Base-by-base conservation (phyloP, 2,888 invertebrate genomes). In the Acleris sparsana region DNA sequence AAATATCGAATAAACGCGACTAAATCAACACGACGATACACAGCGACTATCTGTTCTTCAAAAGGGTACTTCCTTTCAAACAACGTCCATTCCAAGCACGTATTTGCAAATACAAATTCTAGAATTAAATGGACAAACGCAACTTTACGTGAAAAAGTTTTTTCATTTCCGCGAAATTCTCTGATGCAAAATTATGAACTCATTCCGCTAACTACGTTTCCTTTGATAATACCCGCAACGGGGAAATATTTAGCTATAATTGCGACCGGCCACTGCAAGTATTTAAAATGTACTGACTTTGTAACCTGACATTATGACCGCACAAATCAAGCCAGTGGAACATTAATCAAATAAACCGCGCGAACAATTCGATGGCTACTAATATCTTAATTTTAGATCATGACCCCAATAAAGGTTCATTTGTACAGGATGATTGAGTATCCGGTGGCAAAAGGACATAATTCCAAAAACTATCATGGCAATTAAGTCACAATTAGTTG, bases 281-380 rank as follows among this genome's bases (percentile, higher is more conserved):
- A 61, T 61, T 66, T 56, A 20, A 57, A 53, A 51, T 52, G 52
- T 51, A 66, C 65, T 66, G 65, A 61, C 51, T 56, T 46, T 7
- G 18, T 18, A 25, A 17, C 33, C 49, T 61, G 65, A 61, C 61
- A 25, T 56, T 66, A 52, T 66, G 61, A 66, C 65, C 65, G 56
- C 5, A 13, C 56, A 56, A 65, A 65, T 65, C 61, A 66, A 65
- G 61, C 56, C 52, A 66, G 46, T 46, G 22, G 22, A n/a, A 13
- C 22, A 13, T 16, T 67, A 63, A 78, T 77, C 77, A 80, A 80
- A 86, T 86, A 79, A 77, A 71, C 73, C 70, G 74, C 67, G 71
- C 72, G 77, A 79, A 76, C 79, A 83, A 82, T 81, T 82, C 83
- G 83, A 87, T 87, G 79, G 74, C 70, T 79, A 76, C 74, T 79